Percentiles rank a stretch among this genome's conserved stretches.
phyloP scores from a whole-genome alignment of 2,888 invertebrate genomes.

The Hirtodrosophila trivittata region DNA sequence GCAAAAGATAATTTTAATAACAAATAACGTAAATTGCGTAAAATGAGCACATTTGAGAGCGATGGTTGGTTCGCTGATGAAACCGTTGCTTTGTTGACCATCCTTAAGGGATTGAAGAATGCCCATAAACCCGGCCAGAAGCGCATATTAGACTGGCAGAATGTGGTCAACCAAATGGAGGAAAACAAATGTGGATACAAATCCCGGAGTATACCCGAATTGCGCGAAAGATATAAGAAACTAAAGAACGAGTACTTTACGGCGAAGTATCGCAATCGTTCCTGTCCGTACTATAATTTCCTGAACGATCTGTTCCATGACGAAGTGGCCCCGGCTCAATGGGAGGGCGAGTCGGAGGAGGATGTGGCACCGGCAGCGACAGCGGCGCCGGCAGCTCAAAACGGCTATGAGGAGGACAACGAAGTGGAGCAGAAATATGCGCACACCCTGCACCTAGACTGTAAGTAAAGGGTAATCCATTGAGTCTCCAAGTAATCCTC shows the following conservation, averaged over 20 bases:
- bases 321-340: not conserved
- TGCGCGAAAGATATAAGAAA: constrained; percentile 35
- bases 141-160: constrained; percentile 33
- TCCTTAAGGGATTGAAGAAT: constrained; percentile 24
- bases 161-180: constrained; percentile 36
- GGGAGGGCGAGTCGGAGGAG: constrained; percentile 4
- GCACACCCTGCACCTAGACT: constrained; percentile 15
- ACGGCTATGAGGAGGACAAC: constrained; percentile 11
- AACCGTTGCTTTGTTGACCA: constrained; percentile 33
- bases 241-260: constrained; percentile 32
- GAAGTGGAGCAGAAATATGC: constrained; percentile 51
- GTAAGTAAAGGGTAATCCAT: constrained; percentile 34
- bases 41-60: constrained; percentile 31
- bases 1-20: constrained; percentile 8
- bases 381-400: not conserved
- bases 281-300: constrained; percentile 36
- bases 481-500: not conserved
- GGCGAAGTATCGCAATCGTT: constrained; percentile 23
- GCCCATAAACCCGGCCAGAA: not conserved
- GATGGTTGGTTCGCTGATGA: constrained; percentile 31
- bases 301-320: constrained; percentile 30
- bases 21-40: constrained; percentile 15
- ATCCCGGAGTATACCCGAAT: constrained; percentile 10
- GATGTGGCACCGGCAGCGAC: too few species aligned
- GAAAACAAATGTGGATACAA: constrained; percentile 4